These are phyloP conservation scores for Spodoptera picta DNA, from an alignment of 2,888 invertebrate species.

Conservation along the genomic window DNA sequence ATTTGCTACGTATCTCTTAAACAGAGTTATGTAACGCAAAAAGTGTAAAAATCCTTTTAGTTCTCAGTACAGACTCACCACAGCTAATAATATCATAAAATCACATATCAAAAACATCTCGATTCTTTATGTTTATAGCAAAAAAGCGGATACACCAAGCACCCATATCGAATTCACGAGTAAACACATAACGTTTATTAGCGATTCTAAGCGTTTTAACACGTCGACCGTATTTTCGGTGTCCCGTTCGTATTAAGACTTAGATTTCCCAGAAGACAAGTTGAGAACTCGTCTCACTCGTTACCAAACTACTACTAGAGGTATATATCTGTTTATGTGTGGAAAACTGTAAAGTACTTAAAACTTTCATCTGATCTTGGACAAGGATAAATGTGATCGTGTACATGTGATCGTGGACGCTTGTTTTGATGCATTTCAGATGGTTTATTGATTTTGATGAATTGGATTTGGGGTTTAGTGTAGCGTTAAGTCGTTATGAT, in stretches of 20 bases:
- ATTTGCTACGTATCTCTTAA: constrained; percentile 18
- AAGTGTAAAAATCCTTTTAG: too few species aligned
- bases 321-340: constrained; percentile 34
- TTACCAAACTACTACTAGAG: constrained; percentile 25
- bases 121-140: neutral
- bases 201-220: constrained; percentile 33
- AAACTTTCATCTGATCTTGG: constrained; percentile 44
- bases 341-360: constrained; percentile 52
- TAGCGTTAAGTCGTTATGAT: neutral
- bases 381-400: constrained; percentile 20
- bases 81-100: neutral
- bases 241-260: constrained; percentile 38
- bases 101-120: neutral
- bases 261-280: constrained; percentile 55
- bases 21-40: too few species aligned
- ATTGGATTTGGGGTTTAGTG: neutral
- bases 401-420: neutral
- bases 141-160: constrained; percentile 6
- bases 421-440: constrained; percentile 22
- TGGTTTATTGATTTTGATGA: constrained; percentile 7
- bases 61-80: neutral
- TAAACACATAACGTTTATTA: constrained; percentile 42
- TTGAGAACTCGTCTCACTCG: constrained; percentile 41
- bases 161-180: constrained; percentile 22
- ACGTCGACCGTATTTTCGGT: constrained; percentile 37